These are phyloP conservation scores for Lepidonotus clava DNA, from an alignment of 2,888 invertebrate genomes.

Conservation along the genomic window DNA sequence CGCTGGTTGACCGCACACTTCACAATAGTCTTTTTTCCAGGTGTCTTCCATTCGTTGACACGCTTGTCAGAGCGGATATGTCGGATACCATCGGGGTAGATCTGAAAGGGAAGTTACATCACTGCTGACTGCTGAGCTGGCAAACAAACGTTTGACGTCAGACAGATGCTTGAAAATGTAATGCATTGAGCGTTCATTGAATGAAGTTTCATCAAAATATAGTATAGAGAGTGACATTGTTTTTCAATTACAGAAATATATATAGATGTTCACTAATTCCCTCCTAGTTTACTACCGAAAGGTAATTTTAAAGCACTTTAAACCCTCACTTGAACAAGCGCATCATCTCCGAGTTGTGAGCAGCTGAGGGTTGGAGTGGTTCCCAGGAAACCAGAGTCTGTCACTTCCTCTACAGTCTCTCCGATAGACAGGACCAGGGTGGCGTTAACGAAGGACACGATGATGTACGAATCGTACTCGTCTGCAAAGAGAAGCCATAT, in stretches of 20 bases:
- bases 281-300: background rate
- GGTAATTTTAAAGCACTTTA: background rate
- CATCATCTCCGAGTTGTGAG: conserved; percentile 98
- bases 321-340: conserved; percentile 91
- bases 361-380: conserved; percentile 99
- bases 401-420: conserved; percentile 99
- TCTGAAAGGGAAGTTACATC: conserved; percentile 83
- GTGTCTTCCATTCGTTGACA: conserved; percentile 99
- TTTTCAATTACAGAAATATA: too few species aligned
- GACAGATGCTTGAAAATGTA: too few species aligned
- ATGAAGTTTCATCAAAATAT: too few species aligned
- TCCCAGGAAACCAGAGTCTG: conserved; percentile 99
- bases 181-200: too few species aligned
- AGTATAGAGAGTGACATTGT: too few species aligned
- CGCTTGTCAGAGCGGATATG: conserved; percentile 98
- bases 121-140: too few species aligned
- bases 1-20: conserved; percentile 99
- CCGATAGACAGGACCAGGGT: conserved; percentile 99
- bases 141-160: too few species aligned
- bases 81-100: conserved; percentile 98
- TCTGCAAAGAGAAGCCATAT: conserved; percentile 84
- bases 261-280: background rate
- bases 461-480: conserved; percentile 99
- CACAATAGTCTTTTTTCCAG: conserved; percentile 97
- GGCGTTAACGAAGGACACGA: conserved; percentile 99